A percentile compares a stretch with the other conserved stretches of the same genome.
Evolutionary conservation across 2,113 vertebrate species (phyloP).

Genomic region (Silurus meridionalis): DNA sequence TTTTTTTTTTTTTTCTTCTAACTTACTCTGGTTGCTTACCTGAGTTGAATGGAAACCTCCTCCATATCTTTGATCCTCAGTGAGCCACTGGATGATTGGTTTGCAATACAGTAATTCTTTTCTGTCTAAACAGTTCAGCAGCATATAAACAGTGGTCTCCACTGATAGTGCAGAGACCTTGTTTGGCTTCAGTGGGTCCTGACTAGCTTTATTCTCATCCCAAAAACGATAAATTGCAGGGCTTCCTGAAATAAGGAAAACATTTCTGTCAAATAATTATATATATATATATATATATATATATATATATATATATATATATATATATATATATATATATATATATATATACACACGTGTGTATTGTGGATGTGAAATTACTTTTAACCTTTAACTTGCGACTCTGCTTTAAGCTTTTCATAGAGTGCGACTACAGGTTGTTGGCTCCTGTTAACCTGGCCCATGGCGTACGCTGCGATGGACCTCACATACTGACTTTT

Average conservation of each 20-base stretch:
- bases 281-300: too few species aligned
- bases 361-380: not conserved
- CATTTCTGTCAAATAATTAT: not conserved
- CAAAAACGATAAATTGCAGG: conserved; percentile 80
- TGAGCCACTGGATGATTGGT: conserved; percentile 85
- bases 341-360: not conserved
- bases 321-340: too few species aligned
- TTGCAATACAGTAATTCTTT: conserved; percentile 76
- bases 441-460: conserved; percentile 67
- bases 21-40: conserved; percentile 64
- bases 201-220: conserved; percentile 66
- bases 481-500: conserved; percentile 82
- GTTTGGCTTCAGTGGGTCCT: conserved; percentile 63
- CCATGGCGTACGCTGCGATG: conserved; percentile 79
- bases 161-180: conserved; percentile 75
- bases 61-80: conserved; percentile 85
- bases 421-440: conserved; percentile 4
- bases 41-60: conserved; percentile 85
- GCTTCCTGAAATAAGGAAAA: conserved; percentile 66
- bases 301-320: too few species aligned
- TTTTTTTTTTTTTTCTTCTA: not conserved
- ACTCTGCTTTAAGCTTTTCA: conserved; percentile 70
- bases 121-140: conserved; percentile 75
- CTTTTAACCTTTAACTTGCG: conserved; percentile 73
- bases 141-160: conserved; percentile 85